Base-by-base conservation (phyloP, 2,888 invertebrate genomes). In the Oxycera nigricornis region DNA sequence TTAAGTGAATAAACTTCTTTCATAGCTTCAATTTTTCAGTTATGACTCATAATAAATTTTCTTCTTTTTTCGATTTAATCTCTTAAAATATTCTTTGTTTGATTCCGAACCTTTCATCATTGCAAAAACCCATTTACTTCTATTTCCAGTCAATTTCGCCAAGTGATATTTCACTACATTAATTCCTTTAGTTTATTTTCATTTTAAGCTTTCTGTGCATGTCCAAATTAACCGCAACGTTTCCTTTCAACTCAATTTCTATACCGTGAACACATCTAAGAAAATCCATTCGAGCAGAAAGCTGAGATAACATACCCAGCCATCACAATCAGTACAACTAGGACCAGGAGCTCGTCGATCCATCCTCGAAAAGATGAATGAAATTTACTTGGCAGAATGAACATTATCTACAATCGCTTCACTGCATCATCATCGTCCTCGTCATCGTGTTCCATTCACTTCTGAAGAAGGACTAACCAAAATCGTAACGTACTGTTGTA, bases 231-330 rank as follows among this genome's bases (percentile, higher is more conserved):
- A 46, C 46, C 17, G 14, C 14, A 46, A 3, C 26, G 22, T 24
- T 24, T 55, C 20, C 26, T 55, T 55, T 55, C 55, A 55, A 55
- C 26, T 24, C 11, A 17, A 55, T 55, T 55, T 20, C 26, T 20
- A 4, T 55, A 24, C 26, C 26, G 22, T 9, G 26, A 55, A 55
- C 9, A 55, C 11, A 55, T 55, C 55, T 20, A 24, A 30, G 1
- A 59, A 59, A 59, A 59, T 59, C 59, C 59, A 59, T 59, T 59
- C 59, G 28, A 59, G 28, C 17, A 59, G 59, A 59, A 59, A 59
- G 3, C 30, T 24, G 28, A 59, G 59, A 59, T 59, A 59, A 59
- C 59, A 59, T n/a, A 26, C 3, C 3, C 3, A 46, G 14, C 14
- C 46, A 3, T 2, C 17, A 3, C 4, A 17, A 35, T 14, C 17